Conservation (phyloP, 2,797 vertebrate species). For the Diplodus sargus region DNA sequence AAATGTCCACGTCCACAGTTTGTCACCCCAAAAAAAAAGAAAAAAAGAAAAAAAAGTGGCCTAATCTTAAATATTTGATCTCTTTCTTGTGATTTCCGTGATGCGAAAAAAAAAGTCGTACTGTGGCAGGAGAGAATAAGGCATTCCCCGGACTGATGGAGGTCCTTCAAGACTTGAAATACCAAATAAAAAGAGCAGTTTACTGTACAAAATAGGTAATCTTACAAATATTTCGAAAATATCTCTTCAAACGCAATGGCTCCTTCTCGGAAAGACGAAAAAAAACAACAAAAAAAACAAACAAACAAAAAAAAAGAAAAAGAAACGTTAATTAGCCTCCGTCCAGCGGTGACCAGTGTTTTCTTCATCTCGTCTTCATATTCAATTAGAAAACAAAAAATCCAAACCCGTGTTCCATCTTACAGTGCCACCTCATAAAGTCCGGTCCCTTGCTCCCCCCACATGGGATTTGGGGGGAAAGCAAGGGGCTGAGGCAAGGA, state of each 20-base stretch:
- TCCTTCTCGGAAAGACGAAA: constrained; percentile 79
- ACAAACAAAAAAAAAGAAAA: not conserved
- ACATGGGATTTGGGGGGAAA: not conserved
- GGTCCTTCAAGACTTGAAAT: constrained; percentile 83
- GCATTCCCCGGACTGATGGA: constrained; percentile 85
- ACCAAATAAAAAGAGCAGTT: constrained; percentile 80
- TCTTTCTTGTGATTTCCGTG: constrained; percentile 53
- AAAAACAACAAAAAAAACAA: constrained; percentile 27
- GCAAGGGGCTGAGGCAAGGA: constrained; percentile 53
- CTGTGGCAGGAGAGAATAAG: constrained; percentile 83
- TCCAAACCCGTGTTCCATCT: constrained; percentile 84
- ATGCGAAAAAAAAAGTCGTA: constrained; percentile 57
- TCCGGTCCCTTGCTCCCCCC: constrained; percentile 65
- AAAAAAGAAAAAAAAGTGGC: constrained; percentile 54
- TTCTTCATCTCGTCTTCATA: constrained; percentile 75
- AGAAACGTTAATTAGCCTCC: constrained; percentile 73
- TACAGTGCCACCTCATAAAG: constrained; percentile 83
- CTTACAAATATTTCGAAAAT: constrained; percentile 87
- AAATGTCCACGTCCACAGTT: constrained; percentile 71
- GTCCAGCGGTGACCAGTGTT: constrained; percentile 83
- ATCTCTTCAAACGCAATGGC: constrained; percentile 86
- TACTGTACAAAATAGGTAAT: constrained; percentile 88
- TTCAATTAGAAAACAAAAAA: constrained; percentile 71
- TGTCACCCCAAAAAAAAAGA: constrained; percentile 35
- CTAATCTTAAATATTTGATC: constrained; percentile 44